phyloP scores from a whole-genome alignment of 2,113 vertebrate genomes.

The Montifringilla adamsi region DNA sequence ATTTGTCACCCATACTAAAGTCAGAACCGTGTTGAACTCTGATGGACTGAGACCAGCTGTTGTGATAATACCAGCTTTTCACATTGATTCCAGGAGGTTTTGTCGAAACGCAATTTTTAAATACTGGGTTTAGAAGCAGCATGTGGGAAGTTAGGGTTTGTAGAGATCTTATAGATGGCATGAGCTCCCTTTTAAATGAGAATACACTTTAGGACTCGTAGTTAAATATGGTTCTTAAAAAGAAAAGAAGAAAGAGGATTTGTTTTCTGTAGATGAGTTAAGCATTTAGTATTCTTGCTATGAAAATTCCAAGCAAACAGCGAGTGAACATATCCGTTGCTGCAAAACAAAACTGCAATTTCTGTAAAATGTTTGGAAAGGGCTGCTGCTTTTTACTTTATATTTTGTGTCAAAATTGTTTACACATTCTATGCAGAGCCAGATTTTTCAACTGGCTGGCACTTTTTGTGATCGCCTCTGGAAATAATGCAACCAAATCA shows the following conservation, averaged over 20 bases:
- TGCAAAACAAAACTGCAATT: not conserved
- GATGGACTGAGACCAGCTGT: not conserved
- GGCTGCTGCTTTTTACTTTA: not conserved
- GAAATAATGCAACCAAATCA: constrained; percentile 44
- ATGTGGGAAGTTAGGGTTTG: not conserved
- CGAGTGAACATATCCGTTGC: not conserved
- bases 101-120: not conserved
- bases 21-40: not conserved
- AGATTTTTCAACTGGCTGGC: not conserved
- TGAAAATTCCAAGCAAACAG: not conserved
- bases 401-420: constrained; percentile 16
- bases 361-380: not conserved
- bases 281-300: not conserved
- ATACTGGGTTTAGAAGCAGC: not conserved
- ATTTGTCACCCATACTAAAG: not conserved
- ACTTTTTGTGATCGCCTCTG: constrained; percentile 11
- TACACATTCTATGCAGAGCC: not conserved
- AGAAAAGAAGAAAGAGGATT: not conserved
- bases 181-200: not conserved
- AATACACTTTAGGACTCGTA: not conserved
- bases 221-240: not conserved
- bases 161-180: not conserved
- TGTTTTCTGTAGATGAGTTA: not conserved
- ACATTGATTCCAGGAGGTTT: not conserved
- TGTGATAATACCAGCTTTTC: not conserved